Evolutionary conservation across 2,113 vertebrate genomes (phyloP).

Genomic region (Gymnobelideus leadbeateri): DNA sequence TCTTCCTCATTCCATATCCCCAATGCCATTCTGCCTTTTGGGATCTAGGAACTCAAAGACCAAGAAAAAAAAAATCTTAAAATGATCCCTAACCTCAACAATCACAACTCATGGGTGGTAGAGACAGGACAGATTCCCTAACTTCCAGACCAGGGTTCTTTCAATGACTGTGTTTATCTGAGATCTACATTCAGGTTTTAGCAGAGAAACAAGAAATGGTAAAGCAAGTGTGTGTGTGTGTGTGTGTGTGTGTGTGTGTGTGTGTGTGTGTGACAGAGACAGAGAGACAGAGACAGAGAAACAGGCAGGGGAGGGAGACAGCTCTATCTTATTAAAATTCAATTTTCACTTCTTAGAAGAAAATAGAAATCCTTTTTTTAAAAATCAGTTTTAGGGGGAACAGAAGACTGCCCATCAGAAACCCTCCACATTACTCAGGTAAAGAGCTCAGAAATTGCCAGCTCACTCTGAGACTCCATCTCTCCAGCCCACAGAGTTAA

Average conservation of each 20-base stretch:
- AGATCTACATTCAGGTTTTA: slow-evolving; percentile 12
- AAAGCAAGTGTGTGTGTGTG: neutral
- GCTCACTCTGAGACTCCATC: neutral
- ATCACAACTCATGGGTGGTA: neutral
- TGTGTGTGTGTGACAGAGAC: too few species aligned
- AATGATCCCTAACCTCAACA: neutral
- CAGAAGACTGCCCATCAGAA: slow-evolving; percentile 53
- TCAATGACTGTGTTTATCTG: neutral
- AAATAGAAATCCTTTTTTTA: slow-evolving; percentile 69
- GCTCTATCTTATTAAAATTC: slow-evolving; percentile 72
- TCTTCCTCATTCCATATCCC: neutral
- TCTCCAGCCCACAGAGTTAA: slow-evolving; percentile 37
- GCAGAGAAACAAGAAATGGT: neutral
- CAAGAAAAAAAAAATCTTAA: neutral
- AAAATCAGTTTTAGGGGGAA: slow-evolving; percentile 38
- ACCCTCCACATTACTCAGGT: slow-evolving; percentile 39
- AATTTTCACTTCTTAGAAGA: slow-evolving; percentile 76
- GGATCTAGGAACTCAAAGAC: neutral
- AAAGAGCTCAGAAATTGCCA: slow-evolving; percentile 8
- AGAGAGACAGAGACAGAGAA: too few species aligned
- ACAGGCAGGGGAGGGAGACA: neutral
- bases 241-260: neutral
- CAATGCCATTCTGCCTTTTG: neutral
- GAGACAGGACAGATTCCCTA: neutral
- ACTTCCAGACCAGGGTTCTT: neutral